A percentile compares a stretch with the other conserved stretches of the same genome.
Conservation (phyloP, 2,797 vertebrate species). For the Glyptemys insculpta region DNA sequence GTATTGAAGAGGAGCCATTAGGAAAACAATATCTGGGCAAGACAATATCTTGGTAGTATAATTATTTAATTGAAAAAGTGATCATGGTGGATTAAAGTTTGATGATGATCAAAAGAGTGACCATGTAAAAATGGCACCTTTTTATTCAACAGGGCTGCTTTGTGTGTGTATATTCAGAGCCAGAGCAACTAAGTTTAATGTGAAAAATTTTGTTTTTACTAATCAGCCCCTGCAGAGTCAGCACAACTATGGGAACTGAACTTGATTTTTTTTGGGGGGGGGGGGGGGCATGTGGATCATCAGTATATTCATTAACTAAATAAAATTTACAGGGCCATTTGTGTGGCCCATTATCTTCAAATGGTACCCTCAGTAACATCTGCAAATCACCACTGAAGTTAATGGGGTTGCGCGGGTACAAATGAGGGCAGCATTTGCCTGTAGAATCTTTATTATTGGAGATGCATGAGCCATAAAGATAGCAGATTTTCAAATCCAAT, state of each 20-base stretch:
- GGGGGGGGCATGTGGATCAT: neutral
- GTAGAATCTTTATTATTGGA: neutral
- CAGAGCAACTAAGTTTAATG: neutral
- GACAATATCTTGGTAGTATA: neutral
- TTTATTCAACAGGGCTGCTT: neutral
- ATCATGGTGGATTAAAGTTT: neutral
- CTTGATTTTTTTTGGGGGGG: accelerated
- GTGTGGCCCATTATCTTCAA: neutral
- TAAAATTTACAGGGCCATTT: neutral
- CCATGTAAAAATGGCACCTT: neutral
- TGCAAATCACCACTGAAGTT: neutral
- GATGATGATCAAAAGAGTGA: neutral
- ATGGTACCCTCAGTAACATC: neutral
- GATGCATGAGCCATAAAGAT: neutral
- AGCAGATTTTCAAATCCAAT: neutral
- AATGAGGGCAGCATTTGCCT: neutral
- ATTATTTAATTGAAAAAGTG: neutral
- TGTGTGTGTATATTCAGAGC: neutral
- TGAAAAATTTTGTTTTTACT: neutral
- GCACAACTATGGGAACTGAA: neutral
- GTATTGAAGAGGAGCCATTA: neutral
- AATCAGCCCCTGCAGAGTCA: neutral
- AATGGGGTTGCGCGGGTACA: neutral
- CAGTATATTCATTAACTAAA: neutral
- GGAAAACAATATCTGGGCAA: neutral